Base-by-base conservation (phyloP, 2,113 vertebrate genomes). In the Bostrychus sinensis region DNA sequence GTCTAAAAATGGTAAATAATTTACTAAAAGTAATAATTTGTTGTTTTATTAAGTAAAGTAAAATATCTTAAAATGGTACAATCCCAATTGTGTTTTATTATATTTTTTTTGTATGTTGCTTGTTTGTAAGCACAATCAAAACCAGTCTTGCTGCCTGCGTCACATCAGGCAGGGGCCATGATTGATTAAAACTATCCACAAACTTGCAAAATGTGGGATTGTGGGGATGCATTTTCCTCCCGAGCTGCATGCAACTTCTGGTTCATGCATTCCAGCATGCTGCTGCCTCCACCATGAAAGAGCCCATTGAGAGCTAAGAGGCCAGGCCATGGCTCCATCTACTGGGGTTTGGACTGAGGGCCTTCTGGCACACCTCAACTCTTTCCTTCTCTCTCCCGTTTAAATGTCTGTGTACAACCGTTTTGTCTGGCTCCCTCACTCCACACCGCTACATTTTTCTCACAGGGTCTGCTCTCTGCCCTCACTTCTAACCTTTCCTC, bases 241-340 rank as follows among this genome's bases (percentile, higher is more conserved):
- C 7, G 42, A 54, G 60, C 64, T 59, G 60, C 63, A 72, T 66
- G 39, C 62, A 61, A 75, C 57, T 54, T 46, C 43, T 61, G 42
- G 69, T 63, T 72, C 23, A 60, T 62, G 66, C 84, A 87, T 89
- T 89, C 86, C 82, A 69, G n/a, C 56, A 66, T 68, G 72, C 54
- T 70, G 70, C 73, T 67, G 62, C 78, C 69, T 82, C 57, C 10
- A 23, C 68, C 61, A 89, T 91, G 90, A 91, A 91, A 89, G 87
- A 58, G 60, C 41, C 85, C 81, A 89, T 92, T 92, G 88, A 91
- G 77, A 70, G 63, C 75, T 34, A 56, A 78, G 77, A 80, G 86
- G 80, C 82, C 81, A 77, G 68, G 68, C 71, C 72, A 77, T 72
- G 19, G 60, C 73, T 81, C 69, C 85, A 82, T 86, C 86, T 76